Conservation (phyloP, 2,888 invertebrate genomes). For the Parelbella ahira region DNA sequence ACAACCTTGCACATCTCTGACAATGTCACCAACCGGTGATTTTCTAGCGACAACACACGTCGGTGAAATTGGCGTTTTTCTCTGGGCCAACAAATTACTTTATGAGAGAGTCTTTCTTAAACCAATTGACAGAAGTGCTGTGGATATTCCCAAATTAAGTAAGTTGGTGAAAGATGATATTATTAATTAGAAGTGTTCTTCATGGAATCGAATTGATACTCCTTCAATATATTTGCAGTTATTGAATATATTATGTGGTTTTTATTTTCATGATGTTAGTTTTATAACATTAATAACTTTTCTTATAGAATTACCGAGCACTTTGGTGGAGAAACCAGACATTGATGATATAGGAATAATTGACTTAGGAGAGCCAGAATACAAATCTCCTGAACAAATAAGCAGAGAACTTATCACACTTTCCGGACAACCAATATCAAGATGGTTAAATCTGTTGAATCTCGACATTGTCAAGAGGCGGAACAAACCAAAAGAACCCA, state of each 20-base stretch:
- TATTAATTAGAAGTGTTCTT: no score
- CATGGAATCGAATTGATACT: no score
- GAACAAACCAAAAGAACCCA: conserved; percentile 93
- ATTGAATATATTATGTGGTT: no score
- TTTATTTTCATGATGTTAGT: no score
- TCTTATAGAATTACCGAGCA: conserved; percentile 57
- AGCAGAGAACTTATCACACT: conserved; percentile 89
- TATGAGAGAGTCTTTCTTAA: conserved; percentile 90
- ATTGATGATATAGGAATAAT: conserved; percentile 64
- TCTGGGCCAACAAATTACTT: conserved; percentile 95
- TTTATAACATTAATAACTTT: no score
- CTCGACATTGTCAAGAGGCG: conserved; percentile 91
- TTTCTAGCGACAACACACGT: conserved; percentile 94
- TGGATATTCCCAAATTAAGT: conserved; percentile 63
- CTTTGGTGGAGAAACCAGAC: conserved; percentile 69
- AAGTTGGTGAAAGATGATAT: no score
- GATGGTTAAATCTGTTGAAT: conserved; percentile 95
- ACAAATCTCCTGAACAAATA: conserved; percentile 88
- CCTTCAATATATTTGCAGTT: no score
- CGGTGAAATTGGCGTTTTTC: conserved; percentile 92
- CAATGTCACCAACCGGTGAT: conserved; percentile 95
- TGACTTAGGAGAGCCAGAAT: conserved; percentile 77
- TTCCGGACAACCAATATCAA: conserved; percentile 90
- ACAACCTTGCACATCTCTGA: conserved; percentile 90
- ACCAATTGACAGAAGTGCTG: conserved; percentile 79